Evolutionary conservation across 1,140 invertebrate genomes (phyloP), one percentile per base, ranked within the genome.

Genomic region (Drosophila burlai): DNA sequence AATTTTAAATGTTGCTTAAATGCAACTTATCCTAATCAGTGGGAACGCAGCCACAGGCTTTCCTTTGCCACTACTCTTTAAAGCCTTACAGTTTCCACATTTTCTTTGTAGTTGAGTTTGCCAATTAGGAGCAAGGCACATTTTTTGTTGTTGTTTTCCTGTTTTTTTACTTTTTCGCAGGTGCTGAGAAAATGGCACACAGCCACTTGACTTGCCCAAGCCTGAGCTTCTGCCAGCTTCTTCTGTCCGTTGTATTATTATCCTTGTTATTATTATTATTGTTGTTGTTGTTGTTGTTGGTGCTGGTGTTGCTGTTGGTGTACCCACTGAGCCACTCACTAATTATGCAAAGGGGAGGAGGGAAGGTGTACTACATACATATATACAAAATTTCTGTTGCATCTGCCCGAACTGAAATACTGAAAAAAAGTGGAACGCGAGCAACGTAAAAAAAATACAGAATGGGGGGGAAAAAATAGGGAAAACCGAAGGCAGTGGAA

Each of bases 101-200:
- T 77, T 76, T 59, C 54, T 67, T 77, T 77, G 73, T 76, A 45
- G 55, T 49, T 78, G 63, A 50, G 67, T 72, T 76, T 68, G 80
- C 80, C 76, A 86, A 87, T 85, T 85, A 78, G 67, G 79, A 67
- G 67, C 73, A 77, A 77, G 74, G 81, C 76, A 68, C 61, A 64
- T 62, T 77, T 58, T 76, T 49, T 26, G 46, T 49, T 47, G 46
- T 49, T 18, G n/a, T 18, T 18, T 4, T 38, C 36, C 9, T 38
- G 34, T 36, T 11, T 11, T 11, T 11, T 13, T 24, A 15, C 16
- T 26, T 26, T 16, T 52, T 55, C 38, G 67, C 62, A 55, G 62
- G 57, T 86, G 79, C 59, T 76, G 71, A 84, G 83, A 89, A 87
- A 80, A 81, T 87, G 83, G 83, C 84, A 87, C 83, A 87, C 84